Base-by-base conservation (phyloP, 2,113 vertebrate genomes). In the Channa maculata region DNA sequence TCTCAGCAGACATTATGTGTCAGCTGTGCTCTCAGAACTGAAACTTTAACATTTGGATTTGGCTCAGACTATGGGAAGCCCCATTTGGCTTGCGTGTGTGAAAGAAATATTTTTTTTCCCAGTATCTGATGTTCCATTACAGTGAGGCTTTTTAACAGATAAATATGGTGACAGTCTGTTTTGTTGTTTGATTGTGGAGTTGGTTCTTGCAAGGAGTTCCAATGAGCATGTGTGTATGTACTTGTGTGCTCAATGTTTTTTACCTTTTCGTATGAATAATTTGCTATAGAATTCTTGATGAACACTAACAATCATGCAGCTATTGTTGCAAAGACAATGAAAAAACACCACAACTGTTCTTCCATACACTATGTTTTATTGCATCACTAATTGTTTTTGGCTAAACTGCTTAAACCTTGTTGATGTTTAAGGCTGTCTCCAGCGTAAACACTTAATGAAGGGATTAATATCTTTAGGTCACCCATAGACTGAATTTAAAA, bases 1-100 rank as follows among this genome's bases (percentile, higher is more conserved):
- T 71, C 54, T 67, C 36, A 5, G 70, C 59, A 54, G 62, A 41
- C 52, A 65, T 61, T 44, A 52, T 68, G 63, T 62, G 77, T 76
- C 71, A 68, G 74, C 71, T 76, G 38, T 49, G 74, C 10, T 64
- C 49, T 58, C 34, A 24, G 67, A 75, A 59, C 14, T 58, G 41
- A 62, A 77, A 70, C 66, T 33, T 50, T 1, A 15, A 65, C 39
- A 7, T 46, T 37, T 11, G 59, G 5, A 24, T 38, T 55, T 70
- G 43, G 55, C 51, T 24, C 8, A 3, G 54, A 53, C 36, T 24
- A 67, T 48, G 51, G 62, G 48, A 76, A 73, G 57, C 65, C 60
- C 75, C 44, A 43, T 71, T 61, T 62, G 57, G 14, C 54, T 33
- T 60, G 5, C 36, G 7, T 50, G 15, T 61, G 45, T 54, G 37